phyloP scores from a whole-genome alignment of 2,888 invertebrate genomes.

The Cantharis nigra region DNA sequence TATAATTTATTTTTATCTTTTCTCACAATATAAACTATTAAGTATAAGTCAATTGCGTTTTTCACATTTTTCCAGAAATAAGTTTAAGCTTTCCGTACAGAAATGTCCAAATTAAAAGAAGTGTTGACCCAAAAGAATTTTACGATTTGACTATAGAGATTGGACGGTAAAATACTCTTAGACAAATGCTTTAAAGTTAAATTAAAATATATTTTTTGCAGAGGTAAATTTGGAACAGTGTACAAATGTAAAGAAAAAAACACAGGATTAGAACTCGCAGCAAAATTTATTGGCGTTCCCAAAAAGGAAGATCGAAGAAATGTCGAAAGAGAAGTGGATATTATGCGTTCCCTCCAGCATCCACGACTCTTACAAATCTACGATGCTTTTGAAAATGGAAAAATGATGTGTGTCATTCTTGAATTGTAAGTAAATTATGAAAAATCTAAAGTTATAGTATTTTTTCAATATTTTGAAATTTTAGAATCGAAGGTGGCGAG shows the following conservation, averaged over 20 bases:
- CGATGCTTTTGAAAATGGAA: conserved; percentile 93
- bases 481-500: conserved; percentile 96
- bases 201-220: conserved; percentile 51
- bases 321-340: conserved; percentile 94
- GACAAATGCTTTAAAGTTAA: background rate
- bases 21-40: background rate
- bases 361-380: conserved; percentile 95
- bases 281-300: conserved; percentile 87
- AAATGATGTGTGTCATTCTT: conserved; percentile 94
- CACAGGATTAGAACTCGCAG: conserved; percentile 82
- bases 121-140: conserved; percentile 82
- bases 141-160: conserved; percentile 89
- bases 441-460: background rate
- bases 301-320: conserved; percentile 87
- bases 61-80: conserved; percentile 68
- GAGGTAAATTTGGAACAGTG: conserved; percentile 97
- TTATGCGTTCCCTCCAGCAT: conserved; percentile 94
- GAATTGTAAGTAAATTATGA: conserved; percentile 82
- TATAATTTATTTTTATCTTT: background rate
- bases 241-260: conserved; percentile 87
- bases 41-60: background rate
- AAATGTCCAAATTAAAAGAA: conserved; percentile 83
- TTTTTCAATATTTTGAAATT: background rate
- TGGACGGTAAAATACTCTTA: conserved; percentile 76
- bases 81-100: conserved; percentile 87